These are phyloP conservation scores for Pseudomyrmex gracilis DNA, from an alignment of 1,140 invertebrate genomes.

Conservation along the genomic window DNA sequence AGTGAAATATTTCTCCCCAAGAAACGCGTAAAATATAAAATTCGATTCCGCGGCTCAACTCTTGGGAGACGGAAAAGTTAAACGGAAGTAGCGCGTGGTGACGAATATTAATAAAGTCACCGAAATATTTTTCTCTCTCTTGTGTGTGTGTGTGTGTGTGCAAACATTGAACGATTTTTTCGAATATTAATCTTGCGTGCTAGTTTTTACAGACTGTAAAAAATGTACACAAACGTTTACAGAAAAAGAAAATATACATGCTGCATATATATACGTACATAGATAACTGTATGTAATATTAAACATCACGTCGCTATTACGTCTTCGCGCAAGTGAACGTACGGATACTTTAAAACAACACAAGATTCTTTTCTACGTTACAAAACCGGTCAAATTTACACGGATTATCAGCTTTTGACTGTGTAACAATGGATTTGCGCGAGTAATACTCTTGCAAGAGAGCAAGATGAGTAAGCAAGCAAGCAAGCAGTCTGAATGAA, in stretches of 20 bases:
- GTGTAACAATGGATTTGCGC: conserved; percentile 36
- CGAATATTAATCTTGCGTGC: not conserved
- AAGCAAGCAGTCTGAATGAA: conserved; percentile 53
- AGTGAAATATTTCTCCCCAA: conserved; percentile 46
- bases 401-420: conserved; percentile 37
- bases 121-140: not conserved
- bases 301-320: not conserved
- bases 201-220: not conserved
- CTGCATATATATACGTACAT: not conserved
- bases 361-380: no score
- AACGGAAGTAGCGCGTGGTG: conserved; percentile 44
- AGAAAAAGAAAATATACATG: not conserved
- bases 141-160: no score
- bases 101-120: conserved; percentile 62
- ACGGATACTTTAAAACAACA: not conserved
- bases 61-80: conserved; percentile 57
- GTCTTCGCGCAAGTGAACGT: not conserved
- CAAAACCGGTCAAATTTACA: conserved; percentile 10
- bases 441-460: conserved; percentile 24
- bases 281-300: not conserved
- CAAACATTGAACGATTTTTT: conserved; percentile 20
- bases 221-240: no score
- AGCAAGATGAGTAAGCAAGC: conserved; percentile 42
- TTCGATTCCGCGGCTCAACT: conserved; percentile 66
- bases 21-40: conserved; percentile 70